Evolutionary conservation across 2,888 invertebrate species (phyloP), one percentile per base, ranked within the genome.

Genomic region (Ctena decussata): DNA sequence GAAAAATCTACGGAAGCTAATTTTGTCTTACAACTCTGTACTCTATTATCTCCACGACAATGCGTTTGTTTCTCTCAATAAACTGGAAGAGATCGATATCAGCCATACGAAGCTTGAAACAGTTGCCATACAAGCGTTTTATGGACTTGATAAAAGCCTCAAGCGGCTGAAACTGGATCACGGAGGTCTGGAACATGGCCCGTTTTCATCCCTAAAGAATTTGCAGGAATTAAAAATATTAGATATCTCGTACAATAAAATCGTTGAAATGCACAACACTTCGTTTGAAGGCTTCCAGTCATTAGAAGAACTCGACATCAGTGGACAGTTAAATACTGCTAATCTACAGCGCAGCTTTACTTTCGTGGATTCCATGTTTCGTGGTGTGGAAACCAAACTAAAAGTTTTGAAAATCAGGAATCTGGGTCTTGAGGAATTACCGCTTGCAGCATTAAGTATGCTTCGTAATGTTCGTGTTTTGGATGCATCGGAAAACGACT

Each of bases 241-340:
- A 1, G 86, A 89, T 77, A 75, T 89, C 30, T 89, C 89, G 0
- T 86, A 89, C 69, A 89, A 89, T 72, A 82, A 75, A 53, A 89
- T 89, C 46, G 77, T 86, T n/a, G 86, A 86, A 37, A 84, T 89
- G 82, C 89, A 89, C 49, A 89, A 89, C 41, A 82, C 77, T 21
- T 89, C 89, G 1, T 89, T 86, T 57, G 82, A 77, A 39, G 86
- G 89, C 15, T 89, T 89, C 53, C 69, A 72, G n/a, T 39, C 82
- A 24, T 60, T 89, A 5, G 82, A 89, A 46, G 82, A 82, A 30
- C 71, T 89, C 6, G 86, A 89, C 74, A 84, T 89, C 21, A 86
- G 89, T 72, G 89, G 86, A 21, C 86, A 89, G 27, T 37, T 41
- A 5, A 80, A 85, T 46, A 39, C 70, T 11, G 35, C 69, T 32